Evolutionary conservation across 2,113 vertebrate species (phyloP).

Genomic region (Pedetes capensis): DNA sequence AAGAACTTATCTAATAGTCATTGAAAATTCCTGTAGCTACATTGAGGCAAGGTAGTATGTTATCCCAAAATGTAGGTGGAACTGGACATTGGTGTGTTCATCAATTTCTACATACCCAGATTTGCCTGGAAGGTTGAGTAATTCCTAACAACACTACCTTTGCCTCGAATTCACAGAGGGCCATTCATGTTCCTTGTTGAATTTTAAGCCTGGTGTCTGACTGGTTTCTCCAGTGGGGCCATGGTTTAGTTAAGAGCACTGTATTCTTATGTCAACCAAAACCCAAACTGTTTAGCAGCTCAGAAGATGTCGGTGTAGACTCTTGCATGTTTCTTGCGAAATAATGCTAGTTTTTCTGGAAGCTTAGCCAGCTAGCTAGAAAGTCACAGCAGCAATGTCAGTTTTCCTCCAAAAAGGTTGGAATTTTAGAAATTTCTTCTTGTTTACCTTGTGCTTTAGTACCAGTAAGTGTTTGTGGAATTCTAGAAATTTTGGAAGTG

Average conservation of each 20-base stretch:
- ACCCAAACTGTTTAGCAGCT: constrained; percentile 47
- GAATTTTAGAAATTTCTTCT: constrained; percentile 20
- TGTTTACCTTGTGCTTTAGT: background rate
- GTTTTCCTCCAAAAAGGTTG: background rate
- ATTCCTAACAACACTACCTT: constrained; percentile 59
- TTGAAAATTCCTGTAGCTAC: background rate
- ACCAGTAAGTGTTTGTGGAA: background rate
- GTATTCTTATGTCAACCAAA: constrained; percentile 45
- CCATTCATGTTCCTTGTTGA: constrained; percentile 57
- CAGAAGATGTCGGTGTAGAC: background rate
- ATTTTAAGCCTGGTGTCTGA: constrained; percentile 62
- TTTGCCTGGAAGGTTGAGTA: constrained; percentile 48
- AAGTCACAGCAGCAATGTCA: background rate
- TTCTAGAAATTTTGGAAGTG: constrained; percentile 35
- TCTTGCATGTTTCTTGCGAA: background rate
- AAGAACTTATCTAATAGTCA: background rate
- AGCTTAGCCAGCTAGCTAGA: background rate
- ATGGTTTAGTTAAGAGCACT: constrained; percentile 41
- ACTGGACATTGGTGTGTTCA: constrained; percentile 43
- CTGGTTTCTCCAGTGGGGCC: constrained; percentile 47
- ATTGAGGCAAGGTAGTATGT: background rate
- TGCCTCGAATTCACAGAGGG: constrained; percentile 61
- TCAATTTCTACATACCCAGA: constrained; percentile 54
- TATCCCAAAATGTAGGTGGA: constrained; percentile 22
- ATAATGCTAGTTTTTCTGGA: background rate